These are phyloP conservation scores for Abrostola tripartita DNA, from an alignment of 2,888 invertebrate genomes.

Conservation along the genomic window DNA sequence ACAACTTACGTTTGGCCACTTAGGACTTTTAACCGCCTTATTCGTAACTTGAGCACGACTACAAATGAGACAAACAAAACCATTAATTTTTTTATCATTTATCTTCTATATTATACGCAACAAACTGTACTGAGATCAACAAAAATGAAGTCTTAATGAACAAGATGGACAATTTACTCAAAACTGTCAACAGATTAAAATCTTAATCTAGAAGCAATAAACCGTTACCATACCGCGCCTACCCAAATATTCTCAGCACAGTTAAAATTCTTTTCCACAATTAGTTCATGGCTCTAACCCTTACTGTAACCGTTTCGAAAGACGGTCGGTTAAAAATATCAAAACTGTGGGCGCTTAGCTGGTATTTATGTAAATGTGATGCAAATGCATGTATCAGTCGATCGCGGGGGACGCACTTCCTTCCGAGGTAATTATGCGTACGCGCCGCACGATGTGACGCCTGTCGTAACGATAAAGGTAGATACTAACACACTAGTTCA, in stretches of 20 bases:
- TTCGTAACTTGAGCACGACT: too few relatives aligned
- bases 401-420: slow-evolving; percentile 73
- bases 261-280: slow-evolving; percentile 10
- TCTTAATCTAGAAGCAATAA: slow-evolving; percentile 1
- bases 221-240: slow-evolving; percentile 1
- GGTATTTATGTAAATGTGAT: slow-evolving; percentile 68
- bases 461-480: slow-evolving; percentile 47
- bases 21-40: too few relatives aligned
- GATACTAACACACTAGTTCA: slow-evolving; percentile 49
- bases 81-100: too few relatives aligned
- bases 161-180: too few relatives aligned
- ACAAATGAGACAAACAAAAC: too few relatives aligned
- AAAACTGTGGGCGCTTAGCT: slow-evolving; percentile 57
- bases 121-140: too few relatives aligned
- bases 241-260: neutral
- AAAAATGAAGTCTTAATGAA: too few relatives aligned
- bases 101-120: too few relatives aligned
- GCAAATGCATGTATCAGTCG: slow-evolving; percentile 74
- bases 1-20: too few relatives aligned
- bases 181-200: neutral
- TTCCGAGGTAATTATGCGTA: slow-evolving; percentile 73
- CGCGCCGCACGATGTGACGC: slow-evolving; percentile 59
- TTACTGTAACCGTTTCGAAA: slow-evolving; percentile 48
- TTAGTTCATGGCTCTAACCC: slow-evolving; percentile 27
- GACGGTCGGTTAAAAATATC: slow-evolving; percentile 54